Evolutionary conservation across 35 echinoderm and acorn worm genomes (phyloP).

Genomic region (Heliocidaris tuberculata): DNA sequence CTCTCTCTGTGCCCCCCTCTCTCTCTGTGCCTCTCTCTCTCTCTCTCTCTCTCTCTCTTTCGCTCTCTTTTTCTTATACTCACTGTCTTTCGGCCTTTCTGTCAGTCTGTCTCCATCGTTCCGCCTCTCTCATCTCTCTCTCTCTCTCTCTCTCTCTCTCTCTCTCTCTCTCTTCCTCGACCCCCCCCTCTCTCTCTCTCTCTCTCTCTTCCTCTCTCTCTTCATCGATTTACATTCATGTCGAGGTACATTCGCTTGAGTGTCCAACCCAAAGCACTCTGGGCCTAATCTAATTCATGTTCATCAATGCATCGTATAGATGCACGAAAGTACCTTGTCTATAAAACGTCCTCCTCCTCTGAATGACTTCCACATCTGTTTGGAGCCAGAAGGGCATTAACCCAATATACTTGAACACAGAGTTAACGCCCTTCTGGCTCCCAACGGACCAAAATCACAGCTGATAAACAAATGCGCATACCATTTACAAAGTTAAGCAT

Average conservation of each 20-base stretch:
- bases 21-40: neutral
- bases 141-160: neutral
- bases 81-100: no score
- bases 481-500: neutral
- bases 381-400: no score
- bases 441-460: neutral
- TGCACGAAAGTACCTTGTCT: neutral
- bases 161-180: neutral
- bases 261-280: neutral
- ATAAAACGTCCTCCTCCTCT: neutral
- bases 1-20: no score
- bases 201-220: neutral
- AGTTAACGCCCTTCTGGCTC: no score
- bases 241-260: neutral
- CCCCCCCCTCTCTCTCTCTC: neutral
- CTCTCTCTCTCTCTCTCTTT: no score
- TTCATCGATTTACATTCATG: neutral
- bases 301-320: constrained; percentile 3
- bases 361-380: neutral
- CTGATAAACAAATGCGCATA: neutral
- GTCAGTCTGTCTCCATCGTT: neutral
- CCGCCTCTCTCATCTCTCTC: neutral
- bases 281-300: neutral
- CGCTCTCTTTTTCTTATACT: no score
- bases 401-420: no score